phyloP scores from a whole-genome alignment of 2,888 invertebrate genomes.

The Teleogryllus oceanicus region DNA sequence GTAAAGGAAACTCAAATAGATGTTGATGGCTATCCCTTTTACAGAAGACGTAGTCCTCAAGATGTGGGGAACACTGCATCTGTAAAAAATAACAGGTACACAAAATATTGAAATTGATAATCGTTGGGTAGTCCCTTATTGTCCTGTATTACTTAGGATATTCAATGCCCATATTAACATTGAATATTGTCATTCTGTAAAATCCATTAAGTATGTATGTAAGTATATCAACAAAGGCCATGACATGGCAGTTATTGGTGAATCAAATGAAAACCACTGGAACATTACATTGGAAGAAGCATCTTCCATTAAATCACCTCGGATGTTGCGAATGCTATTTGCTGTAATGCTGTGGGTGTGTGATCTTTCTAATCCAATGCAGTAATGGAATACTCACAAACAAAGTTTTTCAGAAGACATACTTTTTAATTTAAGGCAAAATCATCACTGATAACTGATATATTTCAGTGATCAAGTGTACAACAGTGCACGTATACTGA shows the following conservation, averaged over 20 bases:
- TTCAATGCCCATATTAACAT: neutral
- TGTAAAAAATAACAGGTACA: neutral
- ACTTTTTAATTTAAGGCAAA: neutral
- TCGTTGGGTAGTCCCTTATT: neutral
- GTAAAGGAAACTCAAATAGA: slow-evolving; percentile 34
- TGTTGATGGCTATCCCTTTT: neutral
- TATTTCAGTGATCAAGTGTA: neutral
- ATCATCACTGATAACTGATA: neutral
- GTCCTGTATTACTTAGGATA: neutral
- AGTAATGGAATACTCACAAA: neutral
- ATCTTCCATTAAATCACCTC: slow-evolving; percentile 26
- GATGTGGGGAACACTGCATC: neutral
- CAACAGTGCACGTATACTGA: neutral
- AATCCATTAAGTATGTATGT: neutral
- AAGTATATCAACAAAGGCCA: neutral
- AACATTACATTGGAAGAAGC: slow-evolving; percentile 42
- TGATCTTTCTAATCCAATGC: neutral
- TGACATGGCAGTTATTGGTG: neutral
- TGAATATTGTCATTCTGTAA: neutral
- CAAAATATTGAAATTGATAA: neutral
- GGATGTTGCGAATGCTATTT: slow-evolving; percentile 23
- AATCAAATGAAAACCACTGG: slow-evolving; percentile 39
- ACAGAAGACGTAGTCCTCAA: neutral
- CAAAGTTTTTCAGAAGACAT: neutral
- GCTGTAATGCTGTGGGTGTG: neutral